Evolutionary conservation across 2,113 vertebrate genomes (phyloP), one percentile per base, ranked within the genome.

Genomic region (Corythaeola cristata): DNA sequence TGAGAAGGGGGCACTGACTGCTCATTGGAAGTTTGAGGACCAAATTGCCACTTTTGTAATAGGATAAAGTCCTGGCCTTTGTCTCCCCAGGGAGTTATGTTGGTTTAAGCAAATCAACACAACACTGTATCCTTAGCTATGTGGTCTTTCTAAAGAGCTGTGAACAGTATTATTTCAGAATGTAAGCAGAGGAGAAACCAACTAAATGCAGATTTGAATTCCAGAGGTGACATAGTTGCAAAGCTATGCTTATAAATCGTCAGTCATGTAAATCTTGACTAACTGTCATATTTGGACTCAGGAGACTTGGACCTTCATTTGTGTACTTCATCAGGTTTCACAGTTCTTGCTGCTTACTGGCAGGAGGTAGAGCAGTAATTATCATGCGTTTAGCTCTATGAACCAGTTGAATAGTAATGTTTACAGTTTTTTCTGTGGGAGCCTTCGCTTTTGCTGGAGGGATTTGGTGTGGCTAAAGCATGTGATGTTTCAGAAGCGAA

Each of bases 401-500:
- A 92, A 45, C 53, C 45, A 35, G 87, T 35, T 67, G 69, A 94
- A 94, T 90, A 85, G 62, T 68, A 56, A 30, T 62, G 77, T 83
- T 95, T 83, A 58, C 72, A 67, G 28, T 8, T 39, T 71, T 88
- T 84, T 95, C 49, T 87, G 77, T 96, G 88, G 68, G 50, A 83
- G 73, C 75, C 74, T 87, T 89, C 82, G 58, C 47, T 75, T 76
- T 95, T 56, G 68, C 92, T 68, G 68, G 73, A 91, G 79, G 89
- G 75, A 85, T 92, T 94, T 96, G 81, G 95, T 52, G 89, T 97
- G 95, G 92, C 89, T 63, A 10, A 79, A 92, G 82, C 91, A 87
- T 28, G 77, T 96, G 85, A 95, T 92, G 58, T 81, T 96, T 90
- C 60, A 95, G 96, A 95, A 93, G 71, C 2, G 74, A 92, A 97